A percentile compares a stretch with the other conserved stretches of the same genome.
These are phyloP conservation scores for Phylloscopus trochiloides DNA, from an alignment of 2,113 vertebrate species.

Conservation along the genomic window DNA sequence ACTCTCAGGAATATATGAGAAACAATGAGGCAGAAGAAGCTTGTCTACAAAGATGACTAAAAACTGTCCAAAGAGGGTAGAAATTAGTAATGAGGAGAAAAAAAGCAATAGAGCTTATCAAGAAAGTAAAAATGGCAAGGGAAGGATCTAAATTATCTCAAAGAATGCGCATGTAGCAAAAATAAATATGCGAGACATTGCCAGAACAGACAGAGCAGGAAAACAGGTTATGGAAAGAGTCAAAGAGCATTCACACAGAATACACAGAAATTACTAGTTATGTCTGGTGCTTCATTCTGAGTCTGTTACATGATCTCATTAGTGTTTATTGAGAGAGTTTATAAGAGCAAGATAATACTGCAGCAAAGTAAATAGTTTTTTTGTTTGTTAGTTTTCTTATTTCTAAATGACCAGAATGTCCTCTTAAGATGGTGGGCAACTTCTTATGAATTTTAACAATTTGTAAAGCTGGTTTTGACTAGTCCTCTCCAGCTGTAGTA, in stretches of 20 bases:
- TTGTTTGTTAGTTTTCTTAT: background rate
- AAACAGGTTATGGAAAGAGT: background rate
- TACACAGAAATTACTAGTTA: background rate
- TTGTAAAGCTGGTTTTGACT: background rate
- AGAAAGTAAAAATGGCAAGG: background rate
- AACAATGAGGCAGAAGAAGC: background rate
- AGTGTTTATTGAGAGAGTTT: background rate
- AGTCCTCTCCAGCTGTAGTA: background rate
- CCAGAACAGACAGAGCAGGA: background rate
- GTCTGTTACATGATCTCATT: background rate
- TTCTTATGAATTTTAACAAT: background rate
- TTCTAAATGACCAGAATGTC: background rate
- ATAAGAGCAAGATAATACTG: background rate
- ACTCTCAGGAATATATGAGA: background rate
- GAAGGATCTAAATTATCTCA: background rate
- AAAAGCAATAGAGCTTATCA: background rate
- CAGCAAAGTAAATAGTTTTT: background rate
- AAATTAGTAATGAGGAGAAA: background rate
- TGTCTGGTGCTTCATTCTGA: background rate
- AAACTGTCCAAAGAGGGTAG: background rate
- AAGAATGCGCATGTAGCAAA: background rate
- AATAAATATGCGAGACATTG: background rate
- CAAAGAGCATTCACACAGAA: background rate
- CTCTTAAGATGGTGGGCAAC: background rate
- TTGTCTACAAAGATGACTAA: background rate